Percentiles rank a stretch among this genome's conserved stretches.
These are phyloP conservation scores for Stegastes partitus DNA, from an alignment of 2,113 vertebrate species.

Conservation along the genomic window DNA sequence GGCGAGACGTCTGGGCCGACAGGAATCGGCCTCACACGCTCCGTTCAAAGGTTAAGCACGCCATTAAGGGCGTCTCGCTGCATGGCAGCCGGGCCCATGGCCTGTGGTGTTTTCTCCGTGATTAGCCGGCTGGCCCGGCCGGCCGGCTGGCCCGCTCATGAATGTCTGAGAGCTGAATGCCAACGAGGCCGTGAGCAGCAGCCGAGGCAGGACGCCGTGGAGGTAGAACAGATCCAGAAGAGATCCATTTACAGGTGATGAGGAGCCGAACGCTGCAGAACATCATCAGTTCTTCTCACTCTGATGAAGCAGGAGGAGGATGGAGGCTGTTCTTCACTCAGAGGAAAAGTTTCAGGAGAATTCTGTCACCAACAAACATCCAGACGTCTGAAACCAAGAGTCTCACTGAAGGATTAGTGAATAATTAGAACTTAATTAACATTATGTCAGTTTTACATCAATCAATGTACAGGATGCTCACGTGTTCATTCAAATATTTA, in stretches of 20 bases:
- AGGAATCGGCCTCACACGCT: slow-evolving; percentile 56
- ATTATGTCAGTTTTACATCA: no score
- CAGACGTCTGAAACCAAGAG: no score
- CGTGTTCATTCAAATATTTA: not conserved
- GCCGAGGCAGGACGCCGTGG: not conserved
- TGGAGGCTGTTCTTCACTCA: no score
- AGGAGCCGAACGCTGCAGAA: no score
- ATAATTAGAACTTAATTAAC: no score
- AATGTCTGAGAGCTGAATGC: slow-evolving; percentile 68
- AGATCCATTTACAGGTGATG: not conserved
- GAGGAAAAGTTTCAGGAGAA: no score
- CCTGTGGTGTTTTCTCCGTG: slow-evolving; percentile 69
- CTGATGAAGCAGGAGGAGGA: no score
- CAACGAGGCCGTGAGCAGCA: slow-evolving; percentile 55
- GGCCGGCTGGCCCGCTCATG: slow-evolving; percentile 63
- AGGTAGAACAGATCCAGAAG: slow-evolving; percentile 3
- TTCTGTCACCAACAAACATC: no score
- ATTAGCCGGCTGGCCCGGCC: slow-evolving; percentile 55
- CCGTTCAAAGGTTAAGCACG: slow-evolving; percentile 77
- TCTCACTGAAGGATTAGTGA: no score
- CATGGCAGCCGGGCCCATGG: slow-evolving; percentile 46
- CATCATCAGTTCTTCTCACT: no score
- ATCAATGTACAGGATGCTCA: not conserved
- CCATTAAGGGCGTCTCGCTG: slow-evolving; percentile 61
- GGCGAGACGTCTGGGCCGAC: slow-evolving; percentile 64